These are phyloP conservation scores for Cryptoblepharus egeriae DNA, from an alignment of 2,797 vertebrate genomes.

Conservation along the genomic window DNA sequence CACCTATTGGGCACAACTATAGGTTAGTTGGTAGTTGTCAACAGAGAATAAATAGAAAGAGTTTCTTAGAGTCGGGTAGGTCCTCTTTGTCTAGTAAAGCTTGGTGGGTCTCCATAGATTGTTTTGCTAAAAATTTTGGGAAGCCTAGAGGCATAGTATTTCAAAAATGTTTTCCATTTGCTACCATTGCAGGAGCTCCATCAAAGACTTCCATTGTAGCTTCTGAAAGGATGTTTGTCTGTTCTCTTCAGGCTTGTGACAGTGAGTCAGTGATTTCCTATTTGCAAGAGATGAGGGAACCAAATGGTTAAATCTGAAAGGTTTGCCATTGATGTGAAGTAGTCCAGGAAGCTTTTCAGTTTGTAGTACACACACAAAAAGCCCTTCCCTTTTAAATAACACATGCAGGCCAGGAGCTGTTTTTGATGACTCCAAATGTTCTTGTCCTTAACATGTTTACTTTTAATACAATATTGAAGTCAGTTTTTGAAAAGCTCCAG, in stretches of 20 bases:
- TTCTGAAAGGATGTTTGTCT: neutral
- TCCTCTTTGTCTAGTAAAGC: too few species aligned
- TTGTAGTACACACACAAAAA: fast-evolving
- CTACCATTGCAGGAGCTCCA: neutral
- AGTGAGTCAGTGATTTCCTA: neutral
- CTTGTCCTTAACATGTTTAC: conserved; percentile 74
- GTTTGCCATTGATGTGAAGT: conserved; percentile 31
- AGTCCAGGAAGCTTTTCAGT: conserved; percentile 9
- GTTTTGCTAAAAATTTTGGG: too few species aligned
- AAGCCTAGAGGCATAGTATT: neutral
- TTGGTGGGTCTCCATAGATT: too few species aligned
- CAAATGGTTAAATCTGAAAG: neutral
- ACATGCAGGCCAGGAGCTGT: conserved; percentile 11
- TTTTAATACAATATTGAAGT: conserved; percentile 76
- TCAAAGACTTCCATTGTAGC: neutral
- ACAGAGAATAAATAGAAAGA: too few species aligned
- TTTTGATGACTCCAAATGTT: conserved; percentile 74
- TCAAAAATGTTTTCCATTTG: conserved; percentile 9
- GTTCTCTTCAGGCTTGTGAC: neutral
- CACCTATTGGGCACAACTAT: too few species aligned
- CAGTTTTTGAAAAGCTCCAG: conserved; percentile 76
- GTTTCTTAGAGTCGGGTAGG: neutral
- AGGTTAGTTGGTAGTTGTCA: too few species aligned
- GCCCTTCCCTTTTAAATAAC: conserved; percentile 10
- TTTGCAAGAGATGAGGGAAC: conserved; percentile 28